Base-by-base conservation (phyloP, 2,888 invertebrate genomes). In the Aphodius granarius region DNA sequence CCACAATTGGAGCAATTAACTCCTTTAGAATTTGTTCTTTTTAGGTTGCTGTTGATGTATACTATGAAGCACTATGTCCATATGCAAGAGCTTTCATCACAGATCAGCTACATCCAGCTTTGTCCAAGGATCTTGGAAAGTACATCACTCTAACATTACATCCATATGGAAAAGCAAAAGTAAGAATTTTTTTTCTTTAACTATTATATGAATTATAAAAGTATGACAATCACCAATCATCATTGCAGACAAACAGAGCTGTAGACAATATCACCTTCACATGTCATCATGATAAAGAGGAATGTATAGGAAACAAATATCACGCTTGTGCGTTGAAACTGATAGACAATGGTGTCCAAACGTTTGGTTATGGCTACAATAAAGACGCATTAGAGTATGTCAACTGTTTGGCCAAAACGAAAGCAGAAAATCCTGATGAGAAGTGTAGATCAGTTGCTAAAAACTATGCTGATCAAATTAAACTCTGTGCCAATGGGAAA, bases 31-130 rank as follows among this genome's bases (percentile, higher is more conserved):
- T 76, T 73, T 73, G 18, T 66, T 21, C 16, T 5, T 84, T 85
- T 64, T 78, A 87, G 87, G 91, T 93, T 63, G 90, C 91, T 75
- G 89, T 94, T 74, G 90, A 91, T 0, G 90, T 94, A 3, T 94
- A 93, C 88, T 94, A 94, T 86, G 94, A 94, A 86, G 90, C 93
- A 0, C 87, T 94, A 9, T 94, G 94, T 81, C 92, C 93, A 0
- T 94, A 94, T 87, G 94, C 94, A 82, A 92, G 91, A 82, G 88
- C 88, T 78, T 93, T 94, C 86, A 91, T 94, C 82, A 92, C 90
- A 0, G 84, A 89, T 21, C 94, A 94, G 85, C 87, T 94, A 73
- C 91, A 91, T 78, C 94, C 94, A 2, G 89, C 92, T 3, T 90
- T 93, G 86, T 87, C 89, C 63, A 80, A 81, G 43, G 86, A 76